Evolutionary conservation across 2,888 invertebrate species (phyloP), one percentile per base, ranked within the genome.

Genomic region (Iselma pallidipennis): DNA sequence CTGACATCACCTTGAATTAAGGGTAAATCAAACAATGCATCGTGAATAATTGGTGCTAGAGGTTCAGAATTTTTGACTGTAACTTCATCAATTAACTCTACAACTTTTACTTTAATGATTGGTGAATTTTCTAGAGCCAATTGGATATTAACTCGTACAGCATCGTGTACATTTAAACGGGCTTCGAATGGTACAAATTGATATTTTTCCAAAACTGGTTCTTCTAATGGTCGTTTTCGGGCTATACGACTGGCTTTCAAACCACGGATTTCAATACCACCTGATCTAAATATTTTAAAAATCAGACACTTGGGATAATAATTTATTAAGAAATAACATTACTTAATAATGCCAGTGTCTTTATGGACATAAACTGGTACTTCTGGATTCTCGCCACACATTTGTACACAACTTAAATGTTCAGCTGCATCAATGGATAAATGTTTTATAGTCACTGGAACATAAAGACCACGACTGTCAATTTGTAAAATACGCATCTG

Each of bases 141-240:
- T 78, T 94, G 94, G 6, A 91, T 82, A 73, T 88, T 83, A 0
- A 85, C 80, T 23, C 90, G 83, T 0, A 88, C 80, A 0, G 88
- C 83, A 55, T 74, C 57, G 6, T 69, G 62, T 0, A 74, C 14
- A 6, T 66, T 48, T 6, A 80, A 57, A 10, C 59, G 49, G 1
- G 69, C 62, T 37, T 70, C 63, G 79, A 91, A 88, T 0, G 93
- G 86, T 9, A 92, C 76, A 75, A 94, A 94, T 62, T 84, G 83
- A 75, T 91, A 90, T 76, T 87, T 87, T 78, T 95, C 94, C 21
- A 94, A 80, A 0, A 92, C 88, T 1, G 94, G 93, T n/a, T 88
- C 84, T 10, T 89, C 88, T 25, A 90, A 86, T 16, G 88, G 87
- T 63, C 87, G 83, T 49, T 87, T 86, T 67, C 88, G 85, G 0